Percentiles rank a stretch among this genome's conserved stretches.
Evolutionary conservation across 2,113 vertebrate species (phyloP).

Genomic region (Pseudopodoces humilis): DNA sequence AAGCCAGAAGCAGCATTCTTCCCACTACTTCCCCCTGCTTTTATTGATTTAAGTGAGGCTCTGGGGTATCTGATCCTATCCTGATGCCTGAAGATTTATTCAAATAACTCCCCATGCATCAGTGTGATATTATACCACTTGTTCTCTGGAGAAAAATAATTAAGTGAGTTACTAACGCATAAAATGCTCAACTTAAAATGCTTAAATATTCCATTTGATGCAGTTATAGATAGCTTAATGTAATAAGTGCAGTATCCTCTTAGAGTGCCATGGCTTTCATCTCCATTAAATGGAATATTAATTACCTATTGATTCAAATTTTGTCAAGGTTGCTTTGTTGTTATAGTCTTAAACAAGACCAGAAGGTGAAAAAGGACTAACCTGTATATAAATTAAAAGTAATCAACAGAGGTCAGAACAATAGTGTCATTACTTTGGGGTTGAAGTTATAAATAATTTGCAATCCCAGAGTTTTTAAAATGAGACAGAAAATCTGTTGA

Average conservation of each 20-base stretch:
- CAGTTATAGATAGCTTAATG: constrained; percentile 64
- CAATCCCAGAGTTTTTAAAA: not conserved
- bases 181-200: constrained; percentile 70
- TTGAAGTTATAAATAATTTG: not conserved
- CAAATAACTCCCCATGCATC: constrained; percentile 42
- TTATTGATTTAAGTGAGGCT: constrained; percentile 29
- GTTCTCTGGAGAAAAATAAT: constrained; percentile 69
- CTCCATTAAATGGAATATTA: not conserved
- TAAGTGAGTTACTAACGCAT: constrained; percentile 66
- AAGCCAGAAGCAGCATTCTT: not conserved
- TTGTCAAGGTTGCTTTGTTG: not conserved
- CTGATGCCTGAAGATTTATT: constrained; percentile 65
- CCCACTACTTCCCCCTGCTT: not conserved
- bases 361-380: not conserved
- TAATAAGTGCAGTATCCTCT: constrained; percentile 1
- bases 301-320: constrained; percentile 22
- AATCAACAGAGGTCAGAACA: not conserved
- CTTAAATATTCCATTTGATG: constrained; percentile 74
- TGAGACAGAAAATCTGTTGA: not conserved
- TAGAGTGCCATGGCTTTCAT: constrained; percentile 15
- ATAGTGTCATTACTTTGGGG: not conserved
- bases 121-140: constrained; percentile 38
- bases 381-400: not conserved
- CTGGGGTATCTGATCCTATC: not conserved
- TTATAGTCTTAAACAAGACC: not conserved